Base-by-base conservation (phyloP, 2,113 vertebrate genomes). In the Mugil cephalus region DNA sequence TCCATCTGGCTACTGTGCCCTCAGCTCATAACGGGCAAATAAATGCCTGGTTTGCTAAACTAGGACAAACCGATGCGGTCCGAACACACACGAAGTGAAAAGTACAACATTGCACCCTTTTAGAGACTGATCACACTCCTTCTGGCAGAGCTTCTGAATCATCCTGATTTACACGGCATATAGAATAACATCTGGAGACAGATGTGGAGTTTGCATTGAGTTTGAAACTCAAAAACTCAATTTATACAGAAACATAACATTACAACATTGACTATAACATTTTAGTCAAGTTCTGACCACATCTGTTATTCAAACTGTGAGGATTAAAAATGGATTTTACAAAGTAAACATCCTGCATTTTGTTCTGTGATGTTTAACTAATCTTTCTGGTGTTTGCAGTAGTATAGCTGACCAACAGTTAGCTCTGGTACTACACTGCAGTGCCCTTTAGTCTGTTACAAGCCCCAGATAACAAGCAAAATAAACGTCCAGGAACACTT, bases 1-100 rank as follows among this genome's bases (percentile, higher is more conserved):
- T 85, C 91, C 91, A 93, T 91, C 93, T 93, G 93, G 87, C 88
- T 89, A 76, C 86, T 24, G 72, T 81, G 74, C 82, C 78, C 80
- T 81, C 62, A 60, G 74, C 60, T 80, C 74, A 74, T 77, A 84
- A 84, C 76, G 76, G 70, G 80, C 83, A 76, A 87, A 88, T 84
- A 89, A 89, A 90, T 84, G 70, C 51, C 83, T 74, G 83, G 66
- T 83, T 85, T 54, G 79, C 52, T 76, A 72, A 82, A 85, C 65
- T 55, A 15, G 60, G 36, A 36, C 21, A 45, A 83, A 85, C 30
- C 65, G 72, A 43, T 53, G 53, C 54, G 71, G 69, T 45, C 38
- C 43, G 42, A 74, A 61, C 8, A 63, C 58, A 80, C 42, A 69
- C 47, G 56, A 45, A 62, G 19, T 36, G 48, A 63, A 77, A 78